These are phyloP conservation scores for Malthinus seriepunctatus DNA, from an alignment of 2,888 invertebrate genomes.

Conservation along the genomic window DNA sequence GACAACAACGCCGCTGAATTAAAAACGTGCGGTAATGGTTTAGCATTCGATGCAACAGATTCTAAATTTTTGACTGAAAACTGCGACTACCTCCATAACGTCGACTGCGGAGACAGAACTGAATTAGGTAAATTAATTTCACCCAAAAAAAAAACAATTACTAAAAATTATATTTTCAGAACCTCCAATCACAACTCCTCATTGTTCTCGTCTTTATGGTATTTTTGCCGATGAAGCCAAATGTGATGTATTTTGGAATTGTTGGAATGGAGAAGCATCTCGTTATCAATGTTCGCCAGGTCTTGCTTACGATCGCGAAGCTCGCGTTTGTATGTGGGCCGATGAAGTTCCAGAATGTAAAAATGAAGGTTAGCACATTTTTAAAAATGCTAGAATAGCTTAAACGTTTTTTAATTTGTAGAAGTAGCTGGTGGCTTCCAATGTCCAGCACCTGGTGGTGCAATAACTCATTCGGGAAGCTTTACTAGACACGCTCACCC, in stretches of 20 bases:
- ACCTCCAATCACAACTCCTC: conserved; percentile 80
- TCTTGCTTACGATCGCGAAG: conserved; percentile 90
- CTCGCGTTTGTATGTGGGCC: conserved; percentile 95
- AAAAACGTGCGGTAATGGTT: conserved; percentile 92
- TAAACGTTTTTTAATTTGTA: conserved; percentile 50
- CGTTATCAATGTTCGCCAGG: conserved; percentile 95
- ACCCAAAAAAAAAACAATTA: background rate
- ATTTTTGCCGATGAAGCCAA: conserved; percentile 88
- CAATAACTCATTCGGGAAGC: conserved; percentile 80
- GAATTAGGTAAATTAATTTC: conserved; percentile 72
- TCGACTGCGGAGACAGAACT: conserved; percentile 86
- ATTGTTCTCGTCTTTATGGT: conserved; percentile 86
- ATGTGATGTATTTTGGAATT: conserved; percentile 95
- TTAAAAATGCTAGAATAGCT: background rate
- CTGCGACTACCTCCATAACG: conserved; percentile 94
- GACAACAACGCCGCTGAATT: conserved; percentile 86
- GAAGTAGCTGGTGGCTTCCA: conserved; percentile 90
- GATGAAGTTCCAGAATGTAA: conserved; percentile 93
- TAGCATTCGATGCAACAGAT: conserved; percentile 89
- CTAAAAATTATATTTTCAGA: conserved; percentile 58
- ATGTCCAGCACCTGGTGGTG: conserved; percentile 81
- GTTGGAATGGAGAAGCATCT: conserved; percentile 94
- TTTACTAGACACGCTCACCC: conserved; percentile 96
- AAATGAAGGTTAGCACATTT: conserved; percentile 74
- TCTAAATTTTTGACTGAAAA: conserved; percentile 90